Conservation (phyloP, 2,888 invertebrate species). For the Coecobrya sp. region DNA sequence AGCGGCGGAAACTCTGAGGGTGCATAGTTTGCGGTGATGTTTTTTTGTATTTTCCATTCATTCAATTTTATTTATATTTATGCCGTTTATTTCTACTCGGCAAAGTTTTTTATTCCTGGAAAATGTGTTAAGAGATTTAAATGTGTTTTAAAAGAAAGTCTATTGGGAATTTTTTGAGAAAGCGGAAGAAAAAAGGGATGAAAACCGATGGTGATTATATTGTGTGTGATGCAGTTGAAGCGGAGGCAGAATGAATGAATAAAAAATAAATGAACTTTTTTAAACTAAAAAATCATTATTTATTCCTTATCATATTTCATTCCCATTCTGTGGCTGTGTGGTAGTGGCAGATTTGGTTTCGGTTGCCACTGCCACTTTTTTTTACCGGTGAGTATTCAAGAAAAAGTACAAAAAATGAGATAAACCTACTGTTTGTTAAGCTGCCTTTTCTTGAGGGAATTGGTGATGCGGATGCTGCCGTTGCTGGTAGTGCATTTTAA, state of each 20-base stretch:
- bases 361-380: slow-evolving; percentile 17
- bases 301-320: slow-evolving; percentile 40
- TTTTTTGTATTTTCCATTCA: slow-evolving; percentile 13
- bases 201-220: slow-evolving; percentile 12
- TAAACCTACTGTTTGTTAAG: slow-evolving; percentile 38
- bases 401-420: not conserved
- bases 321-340: not conserved
- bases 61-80: slow-evolving; percentile 61
- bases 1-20: not conserved
- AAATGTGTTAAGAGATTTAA: slow-evolving; percentile 74
- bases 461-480: not conserved
- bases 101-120: not conserved
- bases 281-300: slow-evolving; percentile 57
- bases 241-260: slow-evolving; percentile 32
- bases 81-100: not conserved
- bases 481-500: slow-evolving; percentile 46
- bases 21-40: slow-evolving; percentile 2
- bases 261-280: slow-evolving; percentile 79
- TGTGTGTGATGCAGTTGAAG: not conserved
- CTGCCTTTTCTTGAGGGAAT: slow-evolving; percentile 59
- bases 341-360: not conserved
- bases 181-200: slow-evolving; percentile 15
- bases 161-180: slow-evolving; percentile 41
- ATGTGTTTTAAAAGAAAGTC: slow-evolving; percentile 49
- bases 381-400: not conserved